A percentile compares a stretch with the other conserved stretches of the same genome.
phyloP scores from a whole-genome alignment of 2,797 vertebrate species.

The Hydrolagus colliei region DNA sequence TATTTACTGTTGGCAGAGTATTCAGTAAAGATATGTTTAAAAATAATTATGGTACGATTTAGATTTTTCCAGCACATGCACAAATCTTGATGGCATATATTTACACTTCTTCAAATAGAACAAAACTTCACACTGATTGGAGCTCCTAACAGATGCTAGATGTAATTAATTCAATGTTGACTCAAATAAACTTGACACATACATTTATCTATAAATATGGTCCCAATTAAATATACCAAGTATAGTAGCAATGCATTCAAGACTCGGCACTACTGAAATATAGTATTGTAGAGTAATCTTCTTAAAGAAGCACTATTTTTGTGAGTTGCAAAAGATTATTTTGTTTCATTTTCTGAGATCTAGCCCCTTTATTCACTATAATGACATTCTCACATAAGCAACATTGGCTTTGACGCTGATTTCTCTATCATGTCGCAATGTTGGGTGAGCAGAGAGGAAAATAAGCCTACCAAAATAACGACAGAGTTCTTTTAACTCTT shows the following conservation, averaged over 20 bases:
- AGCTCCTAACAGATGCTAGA: slow-evolving; percentile 29
- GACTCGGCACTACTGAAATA: not conserved
- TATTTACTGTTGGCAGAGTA: not conserved
- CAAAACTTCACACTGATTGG: slow-evolving; percentile 35
- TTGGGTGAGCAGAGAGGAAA: not conserved
- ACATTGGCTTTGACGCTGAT: not conserved
- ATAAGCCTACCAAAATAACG: no score
- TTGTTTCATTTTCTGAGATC: not conserved
- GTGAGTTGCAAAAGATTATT: not conserved
- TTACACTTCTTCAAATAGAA: slow-evolving; percentile 38
- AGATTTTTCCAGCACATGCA: not conserved
- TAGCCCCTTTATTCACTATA: not conserved
- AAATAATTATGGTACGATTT: slow-evolving; percentile 39
- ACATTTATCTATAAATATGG: slow-evolving; percentile 19
- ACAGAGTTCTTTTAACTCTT: not conserved
- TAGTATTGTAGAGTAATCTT: not conserved
- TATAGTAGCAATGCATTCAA: not conserved
- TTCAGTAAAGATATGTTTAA: slow-evolving; percentile 35
- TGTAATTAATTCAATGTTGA: slow-evolving; percentile 37
- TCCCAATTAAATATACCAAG: slow-evolving; percentile 7
- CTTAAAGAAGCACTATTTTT: not conserved
- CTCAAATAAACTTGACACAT: slow-evolving; percentile 34
- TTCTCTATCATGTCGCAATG: not conserved
- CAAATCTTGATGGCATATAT: slow-evolving; percentile 39
- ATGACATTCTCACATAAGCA: not conserved